A percentile compares a stretch with the other conserved stretches of the same genome.
Conservation (phyloP, 2,797 vertebrate genomes). For the Octomys mimax region DNA sequence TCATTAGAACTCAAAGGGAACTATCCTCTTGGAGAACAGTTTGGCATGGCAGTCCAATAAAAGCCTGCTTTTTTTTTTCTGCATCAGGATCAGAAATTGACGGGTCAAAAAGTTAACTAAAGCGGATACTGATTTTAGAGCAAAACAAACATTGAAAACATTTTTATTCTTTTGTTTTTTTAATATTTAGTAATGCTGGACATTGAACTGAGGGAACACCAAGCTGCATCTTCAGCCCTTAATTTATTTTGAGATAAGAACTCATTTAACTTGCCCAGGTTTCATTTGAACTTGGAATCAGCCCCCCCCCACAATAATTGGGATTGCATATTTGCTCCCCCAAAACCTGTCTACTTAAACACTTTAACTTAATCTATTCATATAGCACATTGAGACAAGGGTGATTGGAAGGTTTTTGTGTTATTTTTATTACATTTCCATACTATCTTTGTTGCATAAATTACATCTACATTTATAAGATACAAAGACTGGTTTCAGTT, state of each 20-base stretch:
- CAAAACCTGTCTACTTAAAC: not conserved
- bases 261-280: not conserved
- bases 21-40: not conserved
- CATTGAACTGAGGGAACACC: not conserved
- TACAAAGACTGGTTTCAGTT: not conserved
- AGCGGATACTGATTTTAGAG: not conserved
- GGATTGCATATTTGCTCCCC: not conserved
- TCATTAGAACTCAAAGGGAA: not conserved
- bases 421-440: constrained; percentile 31
- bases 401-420: not conserved
- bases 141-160: not conserved
- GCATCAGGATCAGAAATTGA: not conserved
- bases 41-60: not conserved
- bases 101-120: not conserved
- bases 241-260: not conserved
- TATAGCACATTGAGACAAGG: not conserved
- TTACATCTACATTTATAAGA: not conserved
- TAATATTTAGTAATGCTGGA: not conserved
- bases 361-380: constrained; percentile 2
- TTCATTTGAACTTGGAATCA: not conserved
- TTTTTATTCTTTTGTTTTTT: not conserved
- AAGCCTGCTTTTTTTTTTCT: not conserved
- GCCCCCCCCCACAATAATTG: not conserved
- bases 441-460: not conserved
- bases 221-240: not conserved